phyloP scores from a whole-genome alignment of 1,140 invertebrate species.

The Hesperophylax magnus region DNA sequence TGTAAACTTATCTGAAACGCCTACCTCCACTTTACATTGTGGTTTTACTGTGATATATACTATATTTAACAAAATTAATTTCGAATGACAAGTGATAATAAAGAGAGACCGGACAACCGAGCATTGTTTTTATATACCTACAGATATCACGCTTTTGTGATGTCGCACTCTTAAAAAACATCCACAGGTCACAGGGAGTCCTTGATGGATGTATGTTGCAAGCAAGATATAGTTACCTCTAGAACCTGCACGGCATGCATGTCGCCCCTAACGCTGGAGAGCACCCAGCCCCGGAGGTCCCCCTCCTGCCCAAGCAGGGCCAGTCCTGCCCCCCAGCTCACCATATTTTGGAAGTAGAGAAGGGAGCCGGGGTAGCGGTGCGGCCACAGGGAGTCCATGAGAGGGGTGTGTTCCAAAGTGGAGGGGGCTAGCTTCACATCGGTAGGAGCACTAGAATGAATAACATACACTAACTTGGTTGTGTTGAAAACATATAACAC shows the following conservation, averaged over 20 bases:
- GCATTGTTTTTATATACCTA: too few species aligned
- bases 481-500: too few species aligned
- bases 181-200: too few species aligned
- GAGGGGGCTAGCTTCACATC: not conserved
- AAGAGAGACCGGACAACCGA: too few species aligned
- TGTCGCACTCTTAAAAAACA: too few species aligned
- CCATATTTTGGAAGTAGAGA: not conserved
- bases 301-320: not conserved
- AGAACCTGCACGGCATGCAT: slow-evolving; percentile 24
- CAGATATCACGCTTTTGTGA: too few species aligned
- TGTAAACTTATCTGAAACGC: too few species aligned
- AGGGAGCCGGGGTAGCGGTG: slow-evolving; percentile 24
- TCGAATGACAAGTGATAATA: too few species aligned
- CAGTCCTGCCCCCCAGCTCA: not conserved
- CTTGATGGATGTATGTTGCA: not conserved
- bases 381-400: slow-evolving; percentile 14
- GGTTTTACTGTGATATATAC: too few species aligned
- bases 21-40: too few species aligned
- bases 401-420: not conserved
- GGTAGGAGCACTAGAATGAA: not conserved
- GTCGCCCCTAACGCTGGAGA: slow-evolving; percentile 5
- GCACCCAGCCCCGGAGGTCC: slow-evolving; percentile 7
- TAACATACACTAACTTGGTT: too few species aligned
- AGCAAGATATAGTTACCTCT: not conserved
- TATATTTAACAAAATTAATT: too few species aligned